phyloP scores from a whole-genome alignment of 2,113 vertebrate genomes.

The Agelaius tricolor region DNA sequence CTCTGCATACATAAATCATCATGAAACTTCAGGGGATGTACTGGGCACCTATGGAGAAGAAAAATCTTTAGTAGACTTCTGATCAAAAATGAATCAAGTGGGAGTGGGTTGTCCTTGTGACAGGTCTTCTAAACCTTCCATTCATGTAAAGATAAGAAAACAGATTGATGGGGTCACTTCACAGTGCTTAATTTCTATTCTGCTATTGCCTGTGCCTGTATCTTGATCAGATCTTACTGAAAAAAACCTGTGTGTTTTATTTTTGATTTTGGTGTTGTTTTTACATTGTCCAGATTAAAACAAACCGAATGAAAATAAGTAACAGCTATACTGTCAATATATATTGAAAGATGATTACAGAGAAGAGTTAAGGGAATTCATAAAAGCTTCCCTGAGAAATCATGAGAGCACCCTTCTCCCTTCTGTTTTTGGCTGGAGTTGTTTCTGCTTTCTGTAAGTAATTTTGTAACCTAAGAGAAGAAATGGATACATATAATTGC shows the following conservation, averaged over 20 bases:
- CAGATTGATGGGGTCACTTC: not conserved
- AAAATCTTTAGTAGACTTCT: not conserved
- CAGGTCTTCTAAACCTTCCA: not conserved
- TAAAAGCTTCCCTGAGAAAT: not conserved
- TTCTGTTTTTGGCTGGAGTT: not conserved
- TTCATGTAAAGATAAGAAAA: not conserved
- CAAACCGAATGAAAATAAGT: not conserved
- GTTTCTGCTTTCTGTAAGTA: not conserved
- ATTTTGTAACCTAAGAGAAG: not conserved
- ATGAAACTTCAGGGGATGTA: not conserved
- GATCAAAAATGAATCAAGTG: not conserved
- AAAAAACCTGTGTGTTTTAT: not conserved
- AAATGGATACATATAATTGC: not conserved
- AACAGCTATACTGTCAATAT: not conserved
- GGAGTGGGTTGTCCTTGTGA: not conserved
- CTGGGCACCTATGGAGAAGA: not conserved
- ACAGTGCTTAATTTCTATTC: not conserved
- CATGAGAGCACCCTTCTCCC: accelerated
- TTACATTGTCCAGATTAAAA: not conserved
- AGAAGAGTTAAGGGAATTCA: not conserved
- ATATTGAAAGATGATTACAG: not conserved
- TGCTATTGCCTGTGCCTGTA: not conserved
- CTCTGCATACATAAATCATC: not conserved
- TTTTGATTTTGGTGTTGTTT: not conserved
- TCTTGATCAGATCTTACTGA: not conserved